Evolutionary conservation across 2,888 invertebrate species (phyloP), one percentile per base, ranked within the genome.

Genomic region (Drosophila cognata): DNA sequence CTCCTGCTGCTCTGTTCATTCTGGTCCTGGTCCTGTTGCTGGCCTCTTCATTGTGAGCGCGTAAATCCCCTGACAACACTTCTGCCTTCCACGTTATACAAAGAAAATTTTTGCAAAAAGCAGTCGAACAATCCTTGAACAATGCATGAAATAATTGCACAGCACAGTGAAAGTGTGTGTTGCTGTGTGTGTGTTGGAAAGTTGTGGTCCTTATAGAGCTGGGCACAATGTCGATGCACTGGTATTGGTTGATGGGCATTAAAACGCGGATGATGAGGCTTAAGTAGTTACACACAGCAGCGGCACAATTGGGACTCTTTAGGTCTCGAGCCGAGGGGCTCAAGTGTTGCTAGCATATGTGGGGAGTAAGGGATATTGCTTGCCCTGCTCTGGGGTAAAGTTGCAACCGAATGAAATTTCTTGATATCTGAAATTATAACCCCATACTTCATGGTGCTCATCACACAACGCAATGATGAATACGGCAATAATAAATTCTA

Each of bases 51-150:
- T 87, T 86, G 89, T 82, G 67, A 71, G 58, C 63, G 75, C 61
- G 61, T 69, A 85, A 90, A 90, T 87, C 90, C 87, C 87, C 82
- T 90, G 86, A 74, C 90, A 90, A 87, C 90, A 88, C 88, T 87
- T 89, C n/a, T 85, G 71, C 73, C 67, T 76, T 73, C 76, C 72
- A 69, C 74, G 69, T 65, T 36, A 58, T 68, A 72, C 70, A 89
- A 89, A 83, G 84, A 80, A 88, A 71, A 77, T 79, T 85, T 81
- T 77, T 82, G 77, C 77, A 74, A 71, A 77, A 79, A 76, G 73
- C 74, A 71, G 69, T 70, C 74, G 82, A 88, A 81, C 86, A 86
- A 89, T 89, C 76, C 81, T 77, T 74, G 75, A 82, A 84, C 87
- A 87, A 87, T 88, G 82, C 84, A 79, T 75, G 73, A 83, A 86